Evolutionary conservation across 2,113 vertebrate species (phyloP).

Genomic region (Bettongia penicillata): DNA sequence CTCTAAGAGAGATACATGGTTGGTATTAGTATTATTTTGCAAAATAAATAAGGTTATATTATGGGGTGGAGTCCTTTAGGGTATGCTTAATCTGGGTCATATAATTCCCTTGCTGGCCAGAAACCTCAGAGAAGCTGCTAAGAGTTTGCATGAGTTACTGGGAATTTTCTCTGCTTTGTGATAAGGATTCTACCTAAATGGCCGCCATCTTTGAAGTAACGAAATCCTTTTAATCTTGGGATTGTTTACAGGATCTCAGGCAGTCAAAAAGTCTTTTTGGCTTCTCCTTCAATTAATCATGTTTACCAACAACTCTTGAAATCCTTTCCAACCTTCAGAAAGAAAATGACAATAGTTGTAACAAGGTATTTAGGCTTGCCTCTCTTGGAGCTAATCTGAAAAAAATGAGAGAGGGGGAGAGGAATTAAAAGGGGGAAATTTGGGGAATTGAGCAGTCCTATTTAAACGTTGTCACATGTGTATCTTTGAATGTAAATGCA

Average conservation of each 20-base stretch:
- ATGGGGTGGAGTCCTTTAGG: not conserved
- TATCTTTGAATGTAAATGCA: slow-evolving; percentile 57
- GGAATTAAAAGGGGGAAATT: slow-evolving; percentile 66
- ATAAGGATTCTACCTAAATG: not conserved
- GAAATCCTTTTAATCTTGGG: slow-evolving; percentile 43
- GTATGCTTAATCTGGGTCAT: not conserved
- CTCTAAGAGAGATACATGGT: not conserved
- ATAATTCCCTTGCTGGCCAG: not conserved
- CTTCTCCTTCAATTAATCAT: slow-evolving; percentile 68
- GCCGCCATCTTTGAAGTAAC: not conserved
- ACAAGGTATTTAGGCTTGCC: slow-evolving; percentile 71
- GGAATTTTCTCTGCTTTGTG: not conserved
- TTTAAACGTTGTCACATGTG: slow-evolving; percentile 59
- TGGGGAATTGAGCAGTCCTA: slow-evolving; percentile 69
- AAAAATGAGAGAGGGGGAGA: slow-evolving; percentile 63
- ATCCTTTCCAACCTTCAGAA: slow-evolving; percentile 53
- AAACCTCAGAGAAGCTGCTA: not conserved
- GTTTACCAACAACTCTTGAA: slow-evolving; percentile 71
- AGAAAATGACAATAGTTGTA: slow-evolving; percentile 63
- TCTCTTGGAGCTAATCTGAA: slow-evolving; percentile 72
- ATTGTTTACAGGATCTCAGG: slow-evolving; percentile 63
- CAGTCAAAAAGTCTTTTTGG: slow-evolving; percentile 75
- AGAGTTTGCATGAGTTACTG: not conserved
- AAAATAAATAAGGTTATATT: not conserved
- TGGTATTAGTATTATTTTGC: not conserved